phyloP scores from a whole-genome alignment of 2,888 invertebrate genomes.

The Hyles lineata region DNA sequence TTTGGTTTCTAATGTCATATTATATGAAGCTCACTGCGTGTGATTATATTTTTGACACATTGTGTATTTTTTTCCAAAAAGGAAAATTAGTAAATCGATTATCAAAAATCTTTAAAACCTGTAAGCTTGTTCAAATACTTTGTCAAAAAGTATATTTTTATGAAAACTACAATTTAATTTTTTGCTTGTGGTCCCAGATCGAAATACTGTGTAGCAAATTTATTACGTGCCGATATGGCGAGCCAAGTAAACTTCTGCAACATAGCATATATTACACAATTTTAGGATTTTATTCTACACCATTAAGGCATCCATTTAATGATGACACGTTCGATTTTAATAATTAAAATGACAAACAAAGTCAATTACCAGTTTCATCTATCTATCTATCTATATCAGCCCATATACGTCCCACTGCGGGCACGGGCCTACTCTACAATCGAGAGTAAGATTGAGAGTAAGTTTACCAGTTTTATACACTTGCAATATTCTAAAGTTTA shows the following conservation, averaged over 20 bases:
- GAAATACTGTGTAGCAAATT: constrained; percentile 51
- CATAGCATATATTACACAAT: neutral
- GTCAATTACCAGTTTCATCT: too few species aligned
- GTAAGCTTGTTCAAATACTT: neutral
- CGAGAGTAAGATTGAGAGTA: too few species aligned
- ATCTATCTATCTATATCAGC: too few species aligned
- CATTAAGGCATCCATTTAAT: too few species aligned
- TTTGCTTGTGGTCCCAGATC: constrained; percentile 49
- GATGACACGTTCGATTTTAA: too few species aligned
- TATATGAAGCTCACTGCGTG: neutral
- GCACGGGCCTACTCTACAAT: too few species aligned
- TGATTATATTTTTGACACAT: neutral
- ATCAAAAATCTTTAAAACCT: neutral
- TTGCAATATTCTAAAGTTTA: too few species aligned
- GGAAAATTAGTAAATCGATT: neutral
- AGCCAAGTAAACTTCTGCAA: constrained; percentile 5
- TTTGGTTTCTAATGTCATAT: neutral
- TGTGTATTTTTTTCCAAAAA: constrained; percentile 9
- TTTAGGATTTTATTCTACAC: neutral
- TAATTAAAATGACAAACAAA: too few species aligned
- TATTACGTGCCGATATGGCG: constrained; percentile 35
- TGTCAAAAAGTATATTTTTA: constrained; percentile 20
- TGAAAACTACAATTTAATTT: constrained; percentile 42
- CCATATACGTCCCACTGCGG: too few species aligned
- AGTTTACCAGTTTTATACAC: too few species aligned